Evolutionary conservation across 2,113 vertebrate species (phyloP).

Genomic region (Oncorhynchus gorbuscha): DNA sequence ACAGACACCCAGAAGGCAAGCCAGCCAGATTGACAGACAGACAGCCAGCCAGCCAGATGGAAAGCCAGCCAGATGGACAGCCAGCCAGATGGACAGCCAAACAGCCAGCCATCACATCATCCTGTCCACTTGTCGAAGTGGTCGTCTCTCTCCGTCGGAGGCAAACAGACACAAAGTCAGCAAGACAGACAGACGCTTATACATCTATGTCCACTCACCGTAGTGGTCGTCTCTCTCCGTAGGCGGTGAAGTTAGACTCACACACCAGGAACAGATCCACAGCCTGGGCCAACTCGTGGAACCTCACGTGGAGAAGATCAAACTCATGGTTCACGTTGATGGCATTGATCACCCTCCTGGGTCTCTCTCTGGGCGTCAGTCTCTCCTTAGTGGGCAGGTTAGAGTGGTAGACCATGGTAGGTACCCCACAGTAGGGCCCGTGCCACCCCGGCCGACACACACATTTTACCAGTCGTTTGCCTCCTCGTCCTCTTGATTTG

Average conservation of each 20-base stretch:
- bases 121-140: too few species aligned
- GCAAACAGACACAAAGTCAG: neutral
- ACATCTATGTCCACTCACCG: conserved; percentile 50
- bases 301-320: conserved; percentile 91
- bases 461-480: conserved; percentile 91
- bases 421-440: conserved; percentile 94
- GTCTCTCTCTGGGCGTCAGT: conserved; percentile 82
- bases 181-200: neutral
- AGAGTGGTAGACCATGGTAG: conserved; percentile 96
- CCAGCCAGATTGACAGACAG: too few species aligned
- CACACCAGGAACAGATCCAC: conserved; percentile 94
- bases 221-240: conserved; percentile 87
- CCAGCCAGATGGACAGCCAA: neutral
- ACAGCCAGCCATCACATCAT: too few species aligned
- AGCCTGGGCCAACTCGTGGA: conserved; percentile 86
- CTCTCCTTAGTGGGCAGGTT: conserved; percentile 97
- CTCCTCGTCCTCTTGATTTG: conserved; percentile 63
- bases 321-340: conserved; percentile 99
- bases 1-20: neutral
- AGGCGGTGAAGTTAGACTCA: conserved; percentile 97
- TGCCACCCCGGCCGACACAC: conserved; percentile 94
- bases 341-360: conserved; percentile 91
- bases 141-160: neutral
- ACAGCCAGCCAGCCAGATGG: too few species aligned
- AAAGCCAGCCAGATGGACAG: neutral